These are phyloP conservation scores for Acridotheres tristis DNA, from an alignment of 2,797 vertebrate genomes.

Conservation along the genomic window DNA sequence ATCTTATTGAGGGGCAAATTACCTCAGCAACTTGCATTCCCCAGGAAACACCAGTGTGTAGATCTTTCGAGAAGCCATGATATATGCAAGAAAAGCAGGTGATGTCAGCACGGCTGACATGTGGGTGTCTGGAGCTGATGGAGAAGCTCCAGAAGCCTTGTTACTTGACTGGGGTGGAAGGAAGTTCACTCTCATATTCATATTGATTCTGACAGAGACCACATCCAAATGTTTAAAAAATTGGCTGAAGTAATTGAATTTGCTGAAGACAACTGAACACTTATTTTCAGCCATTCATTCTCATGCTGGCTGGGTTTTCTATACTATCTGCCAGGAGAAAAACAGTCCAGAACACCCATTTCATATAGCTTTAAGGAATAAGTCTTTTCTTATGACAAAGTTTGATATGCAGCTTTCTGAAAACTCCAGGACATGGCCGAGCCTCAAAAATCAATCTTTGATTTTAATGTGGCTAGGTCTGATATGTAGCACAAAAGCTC, in stretches of 20 bases:
- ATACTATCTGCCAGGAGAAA: background rate
- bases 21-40: background rate
- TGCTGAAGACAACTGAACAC: background rate
- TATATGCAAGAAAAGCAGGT: background rate
- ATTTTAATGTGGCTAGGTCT: background rate
- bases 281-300: background rate
- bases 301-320: background rate
- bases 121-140: background rate
- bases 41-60: background rate
- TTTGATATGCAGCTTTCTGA: background rate
- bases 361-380: background rate
- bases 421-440: background rate
- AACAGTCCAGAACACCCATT: background rate
- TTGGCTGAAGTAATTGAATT: background rate
- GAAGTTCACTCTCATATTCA: background rate
- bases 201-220: background rate
- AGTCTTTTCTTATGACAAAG: background rate
- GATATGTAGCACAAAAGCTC: background rate
- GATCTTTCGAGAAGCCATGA: background rate
- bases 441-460: background rate
- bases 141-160: background rate
- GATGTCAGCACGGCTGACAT: accelerated
- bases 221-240: background rate
- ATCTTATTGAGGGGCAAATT: background rate
- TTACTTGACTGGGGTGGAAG: background rate